These are phyloP conservation scores for Pedetes capensis DNA, from an alignment of 2,113 vertebrate species.

Conservation along the genomic window DNA sequence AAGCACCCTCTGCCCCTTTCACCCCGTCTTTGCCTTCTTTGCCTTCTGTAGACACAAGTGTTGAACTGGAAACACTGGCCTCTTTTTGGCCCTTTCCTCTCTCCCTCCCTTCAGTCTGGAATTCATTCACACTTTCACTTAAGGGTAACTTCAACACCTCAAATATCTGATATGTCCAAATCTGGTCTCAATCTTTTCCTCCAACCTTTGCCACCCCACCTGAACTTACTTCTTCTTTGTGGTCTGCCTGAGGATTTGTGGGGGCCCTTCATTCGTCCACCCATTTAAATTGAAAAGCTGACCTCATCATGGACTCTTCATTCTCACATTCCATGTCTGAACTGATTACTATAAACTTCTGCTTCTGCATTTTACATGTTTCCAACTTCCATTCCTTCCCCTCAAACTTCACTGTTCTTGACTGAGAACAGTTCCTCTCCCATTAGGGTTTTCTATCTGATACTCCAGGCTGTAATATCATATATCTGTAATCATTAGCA, in stretches of 20 bases:
- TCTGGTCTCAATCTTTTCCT: background rate
- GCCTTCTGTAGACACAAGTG: background rate
- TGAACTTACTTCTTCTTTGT: fast-evolving
- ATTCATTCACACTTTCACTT: background rate
- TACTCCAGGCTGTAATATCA: background rate
- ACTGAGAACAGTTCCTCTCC: background rate
- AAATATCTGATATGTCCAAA: too few relatives aligned
- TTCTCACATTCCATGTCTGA: background rate
- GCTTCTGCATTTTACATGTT: fast-evolving
- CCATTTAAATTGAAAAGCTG: background rate
- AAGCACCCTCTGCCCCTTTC: background rate
- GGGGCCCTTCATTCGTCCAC: background rate
- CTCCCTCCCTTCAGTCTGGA: background rate
- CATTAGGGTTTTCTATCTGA: background rate
- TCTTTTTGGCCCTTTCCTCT: background rate
- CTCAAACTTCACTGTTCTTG: background rate
- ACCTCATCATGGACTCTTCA: fast-evolving
- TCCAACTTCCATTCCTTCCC: background rate
- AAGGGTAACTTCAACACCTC: background rate
- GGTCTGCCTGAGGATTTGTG: background rate
- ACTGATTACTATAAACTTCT: background rate
- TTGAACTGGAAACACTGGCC: fast-evolving
- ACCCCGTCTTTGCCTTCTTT: too few relatives aligned
- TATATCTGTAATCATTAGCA: background rate
- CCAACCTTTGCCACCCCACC: fast-evolving